A percentile compares a stretch with the other conserved stretches of the same genome.
These are phyloP conservation scores for Hyposoter didymator DNA, from an alignment of 2,888 invertebrate species.

Conservation along the genomic window DNA sequence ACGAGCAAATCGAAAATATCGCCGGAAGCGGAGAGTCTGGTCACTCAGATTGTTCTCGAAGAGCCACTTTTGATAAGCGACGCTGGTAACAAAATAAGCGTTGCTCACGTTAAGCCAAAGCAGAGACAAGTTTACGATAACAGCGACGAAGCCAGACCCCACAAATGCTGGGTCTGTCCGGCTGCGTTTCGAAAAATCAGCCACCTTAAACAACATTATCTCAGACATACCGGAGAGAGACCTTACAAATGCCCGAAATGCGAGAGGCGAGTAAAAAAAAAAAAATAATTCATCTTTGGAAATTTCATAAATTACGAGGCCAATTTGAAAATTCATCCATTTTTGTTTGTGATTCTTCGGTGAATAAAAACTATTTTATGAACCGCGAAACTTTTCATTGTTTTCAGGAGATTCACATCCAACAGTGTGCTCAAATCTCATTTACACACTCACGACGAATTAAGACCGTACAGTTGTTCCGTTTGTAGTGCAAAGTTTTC, in stretches of 20 bases:
- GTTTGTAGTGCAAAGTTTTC: conserved; percentile 84
- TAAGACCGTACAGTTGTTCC: conserved; percentile 85
- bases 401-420: conserved; percentile 85
- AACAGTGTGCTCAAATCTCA: conserved; percentile 86
- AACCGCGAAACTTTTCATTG: neutral
- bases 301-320: neutral
- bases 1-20: conserved; percentile 73
- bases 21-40: conserved; percentile 76
- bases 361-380: neutral
- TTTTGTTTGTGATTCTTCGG: neutral
- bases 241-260: conserved; percentile 83
- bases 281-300: neutral
- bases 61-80: conserved; percentile 86
- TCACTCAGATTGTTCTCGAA: conserved; percentile 85
- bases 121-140: conserved; percentile 75
- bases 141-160: conserved; percentile 82
- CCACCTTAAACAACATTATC: conserved; percentile 85
- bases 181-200: conserved; percentile 86
- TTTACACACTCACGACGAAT: conserved; percentile 85
- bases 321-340: neutral
- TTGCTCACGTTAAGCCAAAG: conserved; percentile 78
- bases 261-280: conserved; percentile 74
- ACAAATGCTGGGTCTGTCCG: conserved; percentile 83
- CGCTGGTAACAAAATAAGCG: conserved; percentile 78
- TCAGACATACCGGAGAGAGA: conserved; percentile 82